A percentile compares a stretch with the other conserved stretches of the same genome.
phyloP scores from a whole-genome alignment of 2,113 vertebrate genomes.

The Pollimyrus isidori region DNA sequence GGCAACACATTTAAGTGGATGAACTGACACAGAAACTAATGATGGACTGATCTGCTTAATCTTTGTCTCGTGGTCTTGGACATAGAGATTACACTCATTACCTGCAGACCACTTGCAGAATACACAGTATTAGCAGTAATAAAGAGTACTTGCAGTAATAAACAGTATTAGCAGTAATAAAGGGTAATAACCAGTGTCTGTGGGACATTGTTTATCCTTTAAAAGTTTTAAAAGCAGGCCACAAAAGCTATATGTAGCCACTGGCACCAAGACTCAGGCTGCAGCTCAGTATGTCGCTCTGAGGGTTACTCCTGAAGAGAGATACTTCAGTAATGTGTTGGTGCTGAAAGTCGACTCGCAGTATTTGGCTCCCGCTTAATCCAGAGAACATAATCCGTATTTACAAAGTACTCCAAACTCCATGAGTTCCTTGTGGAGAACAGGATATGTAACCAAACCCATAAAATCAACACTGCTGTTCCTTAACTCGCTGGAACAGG shows the following conservation, averaged over 20 bases:
- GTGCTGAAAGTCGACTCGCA: neutral
- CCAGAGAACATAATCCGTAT: slow-evolving; percentile 40
- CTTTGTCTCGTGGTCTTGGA: neutral
- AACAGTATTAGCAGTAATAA: neutral
- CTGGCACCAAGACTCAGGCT: neutral
- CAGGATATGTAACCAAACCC: slow-evolving; percentile 18
- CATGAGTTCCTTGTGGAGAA: slow-evolving; percentile 20
- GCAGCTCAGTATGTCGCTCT: neutral
- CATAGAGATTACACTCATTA: neutral
- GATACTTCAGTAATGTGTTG: neutral
- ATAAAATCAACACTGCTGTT: slow-evolving; percentile 29
- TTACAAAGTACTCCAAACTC: slow-evolving; percentile 30
- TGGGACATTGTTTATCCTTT: neutral
- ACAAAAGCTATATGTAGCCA: neutral
- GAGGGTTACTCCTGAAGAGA: neutral
- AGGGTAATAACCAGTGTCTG: neutral
- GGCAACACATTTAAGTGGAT: neutral
- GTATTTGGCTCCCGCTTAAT: slow-evolving; percentile 17
- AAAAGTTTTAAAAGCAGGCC: slow-evolving; percentile 23
- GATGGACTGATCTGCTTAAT: neutral
- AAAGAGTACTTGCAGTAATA: neutral
- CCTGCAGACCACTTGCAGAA: neutral
- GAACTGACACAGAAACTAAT: neutral
- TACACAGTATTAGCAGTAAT: neutral
- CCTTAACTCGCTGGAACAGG: slow-evolving; percentile 27